Evolutionary conservation across 1,140 invertebrate genomes (phyloP), one percentile per base, ranked within the genome.

Genomic region (Andricus grossulariae): DNA sequence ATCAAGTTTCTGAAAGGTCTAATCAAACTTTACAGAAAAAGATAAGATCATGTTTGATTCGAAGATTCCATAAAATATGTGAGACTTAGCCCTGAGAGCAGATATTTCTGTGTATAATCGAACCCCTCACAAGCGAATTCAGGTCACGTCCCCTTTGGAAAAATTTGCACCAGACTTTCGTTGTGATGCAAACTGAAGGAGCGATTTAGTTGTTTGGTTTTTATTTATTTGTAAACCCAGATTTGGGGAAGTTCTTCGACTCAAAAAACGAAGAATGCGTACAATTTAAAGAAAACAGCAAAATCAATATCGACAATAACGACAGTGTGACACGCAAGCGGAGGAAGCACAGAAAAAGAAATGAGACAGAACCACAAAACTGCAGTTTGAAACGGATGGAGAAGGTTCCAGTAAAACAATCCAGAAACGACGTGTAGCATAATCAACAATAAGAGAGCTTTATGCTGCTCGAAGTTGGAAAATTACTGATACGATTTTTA

Each of bases 41-140:
- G 60, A 84, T 87, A 3, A 75, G 87, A 76, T 90, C 72, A 55
- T 91, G n/a, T 45, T 80, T 11, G 84, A 90, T 50, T 79, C 81
- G 18, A 66, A 81, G 8, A 66, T 91, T n/a, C 72, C 73, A n/a
- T 55, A 54, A 18, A 77, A 54, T 8, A 85, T 85, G 79, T 91
- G 89, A 88, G 84, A 84, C 16, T 85, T 88, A 60, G 86, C 88
- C 25, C 66, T 84, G 4, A n/a, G 72, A 12, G 85, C 82, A 25
- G 88, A 86, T 0, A 81, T 78, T 12, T 86, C 89, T 39, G 57
- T 32, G 18, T 77, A 77, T 52, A 89, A 89, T 74, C 52, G 83
- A 12, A 70, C 73, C 15, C 78, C 82, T 21, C 72, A 80, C 45
- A 75, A 74, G 21, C 15, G 51, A 54, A 80, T 71, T 10, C 45